phyloP scores from a whole-genome alignment of 2,797 vertebrate genomes.

The Rhabdomys pumilio region DNA sequence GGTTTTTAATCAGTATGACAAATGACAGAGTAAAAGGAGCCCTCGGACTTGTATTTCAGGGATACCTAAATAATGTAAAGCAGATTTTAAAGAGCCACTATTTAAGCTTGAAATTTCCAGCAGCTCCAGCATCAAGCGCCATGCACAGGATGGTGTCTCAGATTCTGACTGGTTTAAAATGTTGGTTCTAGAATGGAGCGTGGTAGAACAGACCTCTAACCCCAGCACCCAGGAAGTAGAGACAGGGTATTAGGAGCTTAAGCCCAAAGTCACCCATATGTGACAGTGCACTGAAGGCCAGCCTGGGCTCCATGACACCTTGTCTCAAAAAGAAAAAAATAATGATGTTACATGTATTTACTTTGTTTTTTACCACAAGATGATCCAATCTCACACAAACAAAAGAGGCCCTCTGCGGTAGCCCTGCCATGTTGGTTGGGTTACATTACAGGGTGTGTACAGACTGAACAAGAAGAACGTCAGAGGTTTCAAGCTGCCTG shows the following conservation, averaged over 20 bases:
- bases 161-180: not conserved
- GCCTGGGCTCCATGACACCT: not conserved
- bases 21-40: not conserved
- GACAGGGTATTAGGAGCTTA: not conserved
- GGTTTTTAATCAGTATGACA: slow-evolving; percentile 51
- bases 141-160: not conserved
- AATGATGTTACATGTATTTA: not conserved
- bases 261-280: not conserved
- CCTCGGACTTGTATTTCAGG: not conserved
- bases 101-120: slow-evolving; percentile 38
- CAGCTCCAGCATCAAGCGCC: not conserved
- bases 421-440: not conserved
- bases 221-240: not conserved
- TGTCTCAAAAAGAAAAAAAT: not conserved
- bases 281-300: not conserved
- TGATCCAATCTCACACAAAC: not conserved
- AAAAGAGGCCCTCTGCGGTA: not conserved
- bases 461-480: not conserved
- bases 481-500: not conserved
- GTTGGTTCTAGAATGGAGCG: not conserved
- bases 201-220: not conserved
- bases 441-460: not conserved
- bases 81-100: not conserved
- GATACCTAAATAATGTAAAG: slow-evolving; percentile 14
- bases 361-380: not conserved